A percentile compares a stretch with the other conserved stretches of the same genome.
Evolutionary conservation across 1,140 invertebrate genomes (phyloP).

Genomic region (Meloidogyne exigua): DNA sequence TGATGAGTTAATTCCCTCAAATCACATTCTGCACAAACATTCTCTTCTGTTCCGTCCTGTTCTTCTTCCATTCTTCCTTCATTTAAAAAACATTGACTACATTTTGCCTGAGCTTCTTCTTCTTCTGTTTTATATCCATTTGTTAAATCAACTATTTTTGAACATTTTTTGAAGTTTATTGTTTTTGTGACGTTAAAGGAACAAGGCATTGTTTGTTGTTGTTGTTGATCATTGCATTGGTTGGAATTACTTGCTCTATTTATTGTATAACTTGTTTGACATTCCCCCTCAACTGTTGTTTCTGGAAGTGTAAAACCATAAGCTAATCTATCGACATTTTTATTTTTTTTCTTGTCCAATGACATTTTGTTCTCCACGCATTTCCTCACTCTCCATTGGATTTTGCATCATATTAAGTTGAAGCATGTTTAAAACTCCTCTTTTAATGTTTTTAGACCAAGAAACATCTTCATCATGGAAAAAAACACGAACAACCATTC

Average conservation of each 20-base stretch:
- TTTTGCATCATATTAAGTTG: slow-evolving; percentile 34
- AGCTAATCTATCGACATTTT: slow-evolving; percentile 21
- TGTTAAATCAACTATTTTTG: slow-evolving; percentile 41
- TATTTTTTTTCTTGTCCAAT: slow-evolving; percentile 10
- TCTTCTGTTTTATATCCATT: slow-evolving; percentile 37
- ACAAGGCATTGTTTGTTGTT: neutral
- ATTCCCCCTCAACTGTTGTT: slow-evolving; percentile 40
- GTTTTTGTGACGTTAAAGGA: slow-evolving; percentile 57
- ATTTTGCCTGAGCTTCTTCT: neutral
- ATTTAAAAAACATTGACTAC: slow-evolving; percentile 19
- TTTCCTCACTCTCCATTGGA: neutral
- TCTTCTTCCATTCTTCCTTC: neutral
- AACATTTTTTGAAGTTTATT: slow-evolving; percentile 57
- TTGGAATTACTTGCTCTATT: slow-evolving; percentile 5
- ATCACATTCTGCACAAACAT: slow-evolving; percentile 31
- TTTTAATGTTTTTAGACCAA: slow-evolving; percentile 43
- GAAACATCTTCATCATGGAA: slow-evolving; percentile 27
- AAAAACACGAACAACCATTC: slow-evolving; percentile 34
- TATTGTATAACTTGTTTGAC: slow-evolving; percentile 40
- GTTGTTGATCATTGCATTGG: slow-evolving; percentile 3
- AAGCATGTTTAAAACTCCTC: slow-evolving; percentile 38
- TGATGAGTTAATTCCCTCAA: slow-evolving; percentile 29
- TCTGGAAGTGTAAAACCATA: slow-evolving; percentile 24
- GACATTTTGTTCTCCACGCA: neutral
- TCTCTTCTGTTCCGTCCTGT: slow-evolving; percentile 10